phyloP scores from a whole-genome alignment of 1,140 invertebrate species.

The Agrilus planipennis region DNA sequence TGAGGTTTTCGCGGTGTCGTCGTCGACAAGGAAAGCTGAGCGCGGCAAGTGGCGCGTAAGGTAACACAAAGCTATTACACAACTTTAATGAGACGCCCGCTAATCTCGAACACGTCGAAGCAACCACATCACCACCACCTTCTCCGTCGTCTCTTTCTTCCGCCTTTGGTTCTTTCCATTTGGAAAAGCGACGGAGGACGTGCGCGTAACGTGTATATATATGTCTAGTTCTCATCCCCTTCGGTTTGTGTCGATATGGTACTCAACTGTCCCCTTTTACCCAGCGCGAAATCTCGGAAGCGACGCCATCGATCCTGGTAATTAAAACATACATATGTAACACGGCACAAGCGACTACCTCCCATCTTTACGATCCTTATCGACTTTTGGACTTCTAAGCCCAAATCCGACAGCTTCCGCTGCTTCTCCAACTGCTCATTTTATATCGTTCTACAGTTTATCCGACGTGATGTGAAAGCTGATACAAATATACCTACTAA shows the following conservation, averaged over 20 bases:
- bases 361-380: too few species aligned
- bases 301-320: slow-evolving; percentile 26
- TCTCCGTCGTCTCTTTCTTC: slow-evolving; percentile 5
- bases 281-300: slow-evolving; percentile 21
- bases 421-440: too few species aligned
- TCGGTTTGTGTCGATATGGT: too few species aligned
- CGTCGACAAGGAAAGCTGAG: slow-evolving; percentile 16
- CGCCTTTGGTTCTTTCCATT: too few species aligned
- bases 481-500: too few species aligned
- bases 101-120: slow-evolving; percentile 24
- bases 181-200: too few species aligned
- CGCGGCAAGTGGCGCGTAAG: slow-evolving; percentile 17
- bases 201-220: too few species aligned
- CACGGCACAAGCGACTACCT: slow-evolving; percentile 17
- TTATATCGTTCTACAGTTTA: too few species aligned
- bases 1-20: slow-evolving; percentile 10
- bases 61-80: slow-evolving; percentile 27
- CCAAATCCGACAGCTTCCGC: too few species aligned
- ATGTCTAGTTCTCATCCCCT: too few species aligned
- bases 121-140: slow-evolving; percentile 7
- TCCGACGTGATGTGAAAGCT: too few species aligned
- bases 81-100: slow-evolving; percentile 27
- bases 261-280: slow-evolving; percentile 3
- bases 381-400: too few species aligned
- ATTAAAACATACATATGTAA: slow-evolving; percentile 32